These are phyloP conservation scores for Dryobota labecula DNA, from an alignment of 2,888 invertebrate species.

Conservation along the genomic window DNA sequence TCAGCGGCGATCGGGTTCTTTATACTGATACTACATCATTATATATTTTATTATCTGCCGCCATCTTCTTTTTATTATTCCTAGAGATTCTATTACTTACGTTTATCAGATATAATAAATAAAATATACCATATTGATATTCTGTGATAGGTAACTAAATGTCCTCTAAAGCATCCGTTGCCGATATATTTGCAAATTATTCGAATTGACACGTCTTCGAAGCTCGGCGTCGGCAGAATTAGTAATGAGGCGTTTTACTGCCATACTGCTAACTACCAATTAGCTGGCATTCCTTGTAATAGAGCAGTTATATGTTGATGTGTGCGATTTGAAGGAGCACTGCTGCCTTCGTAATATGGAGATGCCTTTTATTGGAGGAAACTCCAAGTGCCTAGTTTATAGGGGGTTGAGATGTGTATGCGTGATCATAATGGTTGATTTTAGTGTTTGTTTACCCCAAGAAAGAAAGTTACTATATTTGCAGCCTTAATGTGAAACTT, in stretches of 20 bases:
- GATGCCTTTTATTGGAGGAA: slow-evolving; percentile 42
- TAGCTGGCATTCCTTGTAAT: slow-evolving; percentile 56
- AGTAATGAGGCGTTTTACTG: slow-evolving; percentile 46
- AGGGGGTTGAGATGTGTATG: slow-evolving; percentile 8
- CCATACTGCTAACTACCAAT: slow-evolving; percentile 56
- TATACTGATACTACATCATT: background rate
- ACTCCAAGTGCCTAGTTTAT: slow-evolving; percentile 24
- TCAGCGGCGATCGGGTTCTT: slow-evolving; percentile 15
- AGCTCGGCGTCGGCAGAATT: slow-evolving; percentile 49
- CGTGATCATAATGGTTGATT: slow-evolving; percentile 34
- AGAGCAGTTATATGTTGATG: slow-evolving; percentile 32
- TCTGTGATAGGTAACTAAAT: slow-evolving; percentile 35
- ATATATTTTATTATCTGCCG: slow-evolving; percentile 28
- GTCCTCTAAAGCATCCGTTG: slow-evolving; percentile 69
- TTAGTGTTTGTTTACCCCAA: slow-evolving; percentile 27
- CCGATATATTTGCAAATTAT: slow-evolving; percentile 77
- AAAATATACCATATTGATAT: slow-evolving; percentile 54
- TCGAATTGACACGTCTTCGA: slow-evolving; percentile 58
- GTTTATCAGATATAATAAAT: slow-evolving; percentile 33
- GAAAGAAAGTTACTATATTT: background rate
- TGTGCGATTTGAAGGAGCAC: slow-evolving; percentile 30
- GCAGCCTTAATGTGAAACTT: background rate
- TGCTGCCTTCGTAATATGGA: slow-evolving; percentile 32
- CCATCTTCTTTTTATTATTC: slow-evolving; percentile 33
- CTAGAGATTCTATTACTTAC: slow-evolving; percentile 26